Base-by-base conservation (phyloP, 2,888 invertebrate species). In the Pyrrhia umbra region DNA sequence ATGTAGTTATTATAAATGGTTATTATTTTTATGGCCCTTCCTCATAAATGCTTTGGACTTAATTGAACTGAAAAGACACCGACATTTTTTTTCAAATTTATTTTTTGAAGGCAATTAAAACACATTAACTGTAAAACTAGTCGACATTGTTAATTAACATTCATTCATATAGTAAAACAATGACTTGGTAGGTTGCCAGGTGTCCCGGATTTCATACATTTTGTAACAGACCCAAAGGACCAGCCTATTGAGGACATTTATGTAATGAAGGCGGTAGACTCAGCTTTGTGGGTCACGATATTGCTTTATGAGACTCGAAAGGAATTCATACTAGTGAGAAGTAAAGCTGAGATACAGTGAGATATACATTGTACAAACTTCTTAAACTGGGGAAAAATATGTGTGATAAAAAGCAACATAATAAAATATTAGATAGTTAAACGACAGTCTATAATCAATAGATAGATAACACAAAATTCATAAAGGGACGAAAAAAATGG, bases 181-280 rank as follows among this genome's bases (percentile, higher is more conserved):
- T 40, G 27, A 47, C 39, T 65, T 69, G 66, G 49, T 52, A 3
- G 20, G 51, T 47, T 65, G 77, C 77, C 69, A 69, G 47, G 5
- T 61, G 66, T 66, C 61, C 61, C 50, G 57, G 37, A 39, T 61
- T 46, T 13, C 18, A 56, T 52, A 16, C 9, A 20, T 55, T 57
- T 69, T 61, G 60, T 52, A 65, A 65, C 18, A 9, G 8, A 25
- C 65, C 20, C 52, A n/a, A 27, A 54, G 59, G 56, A 55, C 40
- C 13, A 45, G 21, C 21, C 34, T 10, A 71, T 23, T 68, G 25
- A 49, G 59, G 70, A 18, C 43, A 9, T 45, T 69, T 76, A 69
- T 70, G 49, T 69, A 69, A 75, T n/a, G 13, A 3, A 49, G 16
- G 2, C 25, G 42, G 43, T 58, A 68, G 58, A 34, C 18, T 49